Evolutionary conservation across 2,797 vertebrate genomes (phyloP).

Genomic region (Tiaroga cobitis): DNA sequence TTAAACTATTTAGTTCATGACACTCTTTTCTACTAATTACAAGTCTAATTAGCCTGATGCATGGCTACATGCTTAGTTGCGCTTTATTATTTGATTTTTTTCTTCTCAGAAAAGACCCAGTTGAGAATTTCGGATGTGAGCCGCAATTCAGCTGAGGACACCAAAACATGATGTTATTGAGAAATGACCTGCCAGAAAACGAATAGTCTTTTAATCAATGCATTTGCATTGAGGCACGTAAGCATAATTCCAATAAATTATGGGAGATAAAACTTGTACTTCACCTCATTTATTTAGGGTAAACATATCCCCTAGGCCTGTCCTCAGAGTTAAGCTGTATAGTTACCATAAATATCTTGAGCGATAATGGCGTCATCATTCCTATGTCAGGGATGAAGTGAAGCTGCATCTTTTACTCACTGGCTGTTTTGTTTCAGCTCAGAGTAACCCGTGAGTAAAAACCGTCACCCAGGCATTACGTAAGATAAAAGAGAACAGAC

Average conservation of each 20-base stretch:
- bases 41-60: too few relatives aligned
- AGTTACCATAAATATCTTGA: conserved; percentile 60
- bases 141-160: background rate
- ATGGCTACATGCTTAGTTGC: background rate
- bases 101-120: background rate
- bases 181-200: background rate
- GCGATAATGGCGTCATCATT: conserved; percentile 49
- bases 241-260: conserved; percentile 13
- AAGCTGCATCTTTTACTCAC: conserved; percentile 40
- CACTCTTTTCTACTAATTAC: background rate
- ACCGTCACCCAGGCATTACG: conserved; percentile 23
- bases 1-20: too few relatives aligned
- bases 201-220: background rate
- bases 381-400: conserved; percentile 50
- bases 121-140: background rate
- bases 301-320: conserved; percentile 41
- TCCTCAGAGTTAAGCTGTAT: conserved; percentile 32
- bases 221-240: background rate
- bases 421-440: conserved; percentile 38
- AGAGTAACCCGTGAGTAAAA: conserved; percentile 32
- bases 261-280: conserved; percentile 34
- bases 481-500: conserved; percentile 41
- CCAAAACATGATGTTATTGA: background rate
- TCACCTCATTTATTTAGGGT: conserved; percentile 41
- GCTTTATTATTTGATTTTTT: background rate